Percentiles rank a stretch among this genome's conserved stretches.
Conservation (phyloP, 2,797 vertebrate species). For the Melopsittacus undulatus region DNA sequence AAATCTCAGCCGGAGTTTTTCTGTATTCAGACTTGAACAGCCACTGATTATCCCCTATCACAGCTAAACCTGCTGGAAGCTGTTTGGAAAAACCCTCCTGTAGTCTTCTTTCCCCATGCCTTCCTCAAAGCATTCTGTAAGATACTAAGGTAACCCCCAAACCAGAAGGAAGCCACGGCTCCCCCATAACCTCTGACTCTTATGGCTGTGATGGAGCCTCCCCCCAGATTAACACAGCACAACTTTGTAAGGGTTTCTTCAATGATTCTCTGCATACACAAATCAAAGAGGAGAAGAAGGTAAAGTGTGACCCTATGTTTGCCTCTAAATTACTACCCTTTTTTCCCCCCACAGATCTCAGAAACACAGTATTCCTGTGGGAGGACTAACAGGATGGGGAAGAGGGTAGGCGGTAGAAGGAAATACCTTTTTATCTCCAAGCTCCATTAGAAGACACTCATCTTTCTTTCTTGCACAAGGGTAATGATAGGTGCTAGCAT, state of each 20-base stretch:
- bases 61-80: conserved; percentile 20
- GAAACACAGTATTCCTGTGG: not conserved
- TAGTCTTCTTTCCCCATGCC: not conserved
- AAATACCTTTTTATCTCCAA: not conserved
- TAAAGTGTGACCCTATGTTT: not conserved
- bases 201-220: not conserved
- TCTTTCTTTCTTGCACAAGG: not conserved
- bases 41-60: conserved; percentile 18
- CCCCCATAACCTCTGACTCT: not conserved
- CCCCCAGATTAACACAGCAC: not conserved
- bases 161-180: not conserved
- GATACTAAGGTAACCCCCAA: not conserved
- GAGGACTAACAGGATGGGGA: not conserved
- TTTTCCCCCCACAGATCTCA: not conserved
- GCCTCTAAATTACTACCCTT: not conserved
- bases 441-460: not conserved
- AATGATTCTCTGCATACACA: not conserved
- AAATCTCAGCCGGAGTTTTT: conserved; percentile 21
- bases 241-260: not conserved
- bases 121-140: not conserved
- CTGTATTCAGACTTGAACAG: conserved; percentile 33
- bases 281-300: not conserved
- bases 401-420: not conserved
- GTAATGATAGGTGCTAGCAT: not conserved
- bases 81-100: not conserved